Evolutionary conservation across 2,888 invertebrate species (phyloP), one percentile per base, ranked within the genome.

Genomic region (Iselma pallidipennis): DNA sequence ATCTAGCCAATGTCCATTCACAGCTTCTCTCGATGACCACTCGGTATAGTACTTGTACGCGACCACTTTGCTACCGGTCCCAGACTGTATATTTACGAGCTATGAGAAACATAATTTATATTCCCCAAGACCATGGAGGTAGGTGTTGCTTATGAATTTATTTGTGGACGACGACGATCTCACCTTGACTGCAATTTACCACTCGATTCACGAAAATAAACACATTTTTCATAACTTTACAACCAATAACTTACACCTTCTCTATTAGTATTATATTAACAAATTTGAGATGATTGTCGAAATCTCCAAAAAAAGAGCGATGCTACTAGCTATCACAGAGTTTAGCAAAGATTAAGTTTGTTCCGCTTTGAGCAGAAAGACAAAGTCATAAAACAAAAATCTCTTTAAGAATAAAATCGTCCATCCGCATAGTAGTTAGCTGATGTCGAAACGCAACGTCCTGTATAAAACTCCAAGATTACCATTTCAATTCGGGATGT

Each of bases 401-500:
- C 14, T 5, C 16, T 6, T 16, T 2, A 52, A 48, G 33, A 52
- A 60, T 52, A 60, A 51, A 60, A 31, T 49, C 33, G 49, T 59
- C 51, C 45, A 49, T 59, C 53, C 59, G 55, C 55, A 55, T n/a
- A 37, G 37, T 25, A 53, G 49, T 49, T 51, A 45, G 57, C 57
- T 57, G 31, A 61, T 61, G 49, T 54, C 49, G 37, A 26, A 28
- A 60, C 45, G 37, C 37, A 33, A 56, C 45, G 52, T 60, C 48
- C 57, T 61, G 45, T 58, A 55, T 42, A 61, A 61, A 57, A 57
- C 52, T 54, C 54, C 37, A 55, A 59, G 69, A 68, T 71, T 69
- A 70, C 65, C 66, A 67, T 70, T 70, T 67, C 70, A 71, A 66
- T 70, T 66, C 68, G 67, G 71, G 74, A 76, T 69, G 71, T 69